Evolutionary conservation across 2,113 vertebrate species (phyloP), one percentile per base, ranked within the genome.

Genomic region (Urocynchramus pylzowi): DNA sequence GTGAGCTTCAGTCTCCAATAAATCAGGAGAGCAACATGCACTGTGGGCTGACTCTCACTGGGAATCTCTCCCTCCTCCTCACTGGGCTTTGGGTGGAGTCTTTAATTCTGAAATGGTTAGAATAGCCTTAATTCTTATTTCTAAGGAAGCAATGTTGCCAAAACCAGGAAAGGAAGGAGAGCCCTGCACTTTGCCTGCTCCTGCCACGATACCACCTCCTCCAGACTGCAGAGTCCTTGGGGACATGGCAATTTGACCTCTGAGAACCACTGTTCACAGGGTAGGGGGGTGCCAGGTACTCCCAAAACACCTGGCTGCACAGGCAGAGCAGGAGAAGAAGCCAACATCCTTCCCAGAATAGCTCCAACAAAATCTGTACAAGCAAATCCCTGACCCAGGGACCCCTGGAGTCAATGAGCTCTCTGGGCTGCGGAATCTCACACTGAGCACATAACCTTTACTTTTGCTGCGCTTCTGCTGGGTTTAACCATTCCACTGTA

Each of bases 271-370:
- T 2, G 4, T 11, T 74, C 81, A 59, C 2, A 49, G 81, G 69
- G 19, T 7, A 23, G 13, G 0, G 0, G 18, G 57, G 59, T 83
- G 50, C 85, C 7, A 5, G 0, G 0, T 42, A 15, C 33, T 88
- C 60, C 86, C 75, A 65, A 53, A 52, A 22, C 8, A 3, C 27
- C 6, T 0, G 8, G 54, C n/a, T 70, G 71, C 80, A 56, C 1
- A 2, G 17, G 78, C 65, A 33, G 52, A 26, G 63, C 49, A 24
- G 20, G 44, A 44, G 79, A 79, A 41, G 33, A 61, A 87, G 45
- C 50, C 67, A 56, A 2, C 13, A 33, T 54, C 76, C 60, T 74
- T 39, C 76, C 57, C 4, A 6, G 63, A 39, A 45, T 3, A 83
- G 16, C 75, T 85, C 84, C 63, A 57, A 19, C 75, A 63, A 7